phyloP scores from a whole-genome alignment of 2,888 invertebrate species.

The Ecliptopera silaceata region DNA sequence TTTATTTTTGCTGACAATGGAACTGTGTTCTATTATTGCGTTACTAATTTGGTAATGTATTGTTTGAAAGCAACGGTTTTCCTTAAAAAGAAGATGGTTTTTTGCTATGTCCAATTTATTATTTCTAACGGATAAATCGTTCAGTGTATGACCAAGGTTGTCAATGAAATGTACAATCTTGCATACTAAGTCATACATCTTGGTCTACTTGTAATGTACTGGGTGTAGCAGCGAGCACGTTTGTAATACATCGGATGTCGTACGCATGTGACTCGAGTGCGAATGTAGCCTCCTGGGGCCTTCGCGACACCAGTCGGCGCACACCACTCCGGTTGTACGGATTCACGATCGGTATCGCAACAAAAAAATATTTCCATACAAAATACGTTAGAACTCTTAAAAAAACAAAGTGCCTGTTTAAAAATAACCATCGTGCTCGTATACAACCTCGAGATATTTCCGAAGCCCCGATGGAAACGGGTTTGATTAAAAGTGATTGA shows the following conservation, averaged over 20 bases:
- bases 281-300: slow-evolving; percentile 57
- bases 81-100: slow-evolving; percentile 49
- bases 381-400: slow-evolving; percentile 24
- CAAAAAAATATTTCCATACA: slow-evolving; percentile 29
- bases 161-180: slow-evolving; percentile 47
- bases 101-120: slow-evolving; percentile 52
- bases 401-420: slow-evolving; percentile 24
- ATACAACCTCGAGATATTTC: slow-evolving; percentile 32
- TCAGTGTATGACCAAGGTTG: slow-evolving; percentile 62
- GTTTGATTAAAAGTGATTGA: slow-evolving; percentile 30
- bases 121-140: slow-evolving; percentile 67
- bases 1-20: background rate
- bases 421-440: slow-evolving; percentile 29
- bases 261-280: slow-evolving; percentile 68
- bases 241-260: slow-evolving; percentile 71
- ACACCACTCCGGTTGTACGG: slow-evolving; percentile 61
- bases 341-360: slow-evolving; percentile 46
- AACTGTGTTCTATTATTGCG: slow-evolving; percentile 9
- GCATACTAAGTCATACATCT: slow-evolving; percentile 61
- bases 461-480: slow-evolving; percentile 32
- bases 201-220: slow-evolving; percentile 53
- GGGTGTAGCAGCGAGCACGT: slow-evolving; percentile 63
- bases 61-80: slow-evolving; percentile 55
- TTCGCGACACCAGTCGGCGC: slow-evolving; percentile 60
- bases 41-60: slow-evolving; percentile 21